A percentile compares a stretch with the other conserved stretches of the same genome.
Evolutionary conservation across 2,113 vertebrate species (phyloP).

Genomic region (Ardeotis arabs): DNA sequence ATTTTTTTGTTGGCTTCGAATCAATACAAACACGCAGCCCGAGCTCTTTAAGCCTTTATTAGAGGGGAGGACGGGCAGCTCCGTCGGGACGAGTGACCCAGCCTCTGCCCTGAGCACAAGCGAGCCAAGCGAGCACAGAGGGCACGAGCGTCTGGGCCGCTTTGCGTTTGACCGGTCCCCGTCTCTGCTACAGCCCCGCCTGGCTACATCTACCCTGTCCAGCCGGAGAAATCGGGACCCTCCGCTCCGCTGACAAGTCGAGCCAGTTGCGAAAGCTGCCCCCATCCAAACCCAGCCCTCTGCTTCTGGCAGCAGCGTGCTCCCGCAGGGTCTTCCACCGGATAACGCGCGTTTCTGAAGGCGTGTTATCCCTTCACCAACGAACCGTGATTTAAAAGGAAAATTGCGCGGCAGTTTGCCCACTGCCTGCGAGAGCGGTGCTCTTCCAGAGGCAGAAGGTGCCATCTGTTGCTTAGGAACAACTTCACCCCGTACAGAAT

Average conservation of each 20-base stretch:
- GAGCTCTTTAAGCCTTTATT: conserved; percentile 26
- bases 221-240: not conserved
- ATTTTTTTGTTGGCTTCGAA: not conserved
- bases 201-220: fast-evolving
- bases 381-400: not conserved
- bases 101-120: not conserved
- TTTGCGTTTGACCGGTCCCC: not conserved
- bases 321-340: fast-evolving
- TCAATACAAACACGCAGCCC: not conserved
- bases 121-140: no score
- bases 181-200: not conserved
- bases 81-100: not conserved
- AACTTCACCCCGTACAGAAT: not conserved
- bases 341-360: not conserved
- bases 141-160: not conserved
- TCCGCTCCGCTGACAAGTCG: fast-evolving
- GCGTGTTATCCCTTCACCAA: not conserved
- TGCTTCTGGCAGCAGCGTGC: fast-evolving
- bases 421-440: not conserved
- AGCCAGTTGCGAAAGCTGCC: not conserved
- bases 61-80: not conserved
- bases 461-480: conserved; percentile 57
- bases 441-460: not conserved
- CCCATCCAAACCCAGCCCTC: not conserved
- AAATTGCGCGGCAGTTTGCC: not conserved